These are phyloP conservation scores for Pocota personata DNA, from an alignment of 2,888 invertebrate species.

Conservation along the genomic window DNA sequence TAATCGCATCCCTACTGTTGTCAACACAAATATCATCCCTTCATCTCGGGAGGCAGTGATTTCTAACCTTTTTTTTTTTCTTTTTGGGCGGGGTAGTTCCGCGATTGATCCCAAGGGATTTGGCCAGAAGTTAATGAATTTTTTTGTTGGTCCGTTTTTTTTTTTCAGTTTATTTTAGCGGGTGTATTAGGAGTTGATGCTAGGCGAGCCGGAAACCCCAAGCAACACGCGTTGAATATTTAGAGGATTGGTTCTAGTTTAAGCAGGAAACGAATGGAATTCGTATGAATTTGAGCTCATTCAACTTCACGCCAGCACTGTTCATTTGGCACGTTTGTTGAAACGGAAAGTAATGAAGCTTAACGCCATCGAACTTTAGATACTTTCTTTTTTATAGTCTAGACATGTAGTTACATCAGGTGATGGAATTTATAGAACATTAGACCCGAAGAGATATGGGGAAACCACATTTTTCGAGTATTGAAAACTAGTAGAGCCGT, in stretches of 20 bases:
- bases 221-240: not conserved
- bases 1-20: constrained; percentile 56
- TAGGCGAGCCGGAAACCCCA: not conserved
- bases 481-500: too few relatives aligned
- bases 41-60: not conserved
- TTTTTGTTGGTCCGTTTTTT: not conserved
- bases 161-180: not conserved
- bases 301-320: not conserved
- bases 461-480: too few relatives aligned
- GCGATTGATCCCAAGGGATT: constrained; percentile 40
- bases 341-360: not conserved
- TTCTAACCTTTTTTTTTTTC: constrained; percentile 22
- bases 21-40: constrained; percentile 43
- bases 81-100: not conserved
- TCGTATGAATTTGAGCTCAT: not conserved
- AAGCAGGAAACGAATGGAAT: not conserved
- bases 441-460: not conserved
- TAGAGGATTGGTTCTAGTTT: not conserved
- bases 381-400: not conserved
- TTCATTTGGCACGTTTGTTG: not conserved
- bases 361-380: not conserved
- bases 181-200: not conserved
- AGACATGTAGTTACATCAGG: not conserved
- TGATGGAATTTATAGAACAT: not conserved
- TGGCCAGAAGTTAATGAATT: constrained; percentile 50